Percentiles rank a stretch among this genome's conserved stretches.
These are phyloP conservation scores for Timema cristinae DNA, from an alignment of 2,888 invertebrate genomes.

Conservation along the genomic window DNA sequence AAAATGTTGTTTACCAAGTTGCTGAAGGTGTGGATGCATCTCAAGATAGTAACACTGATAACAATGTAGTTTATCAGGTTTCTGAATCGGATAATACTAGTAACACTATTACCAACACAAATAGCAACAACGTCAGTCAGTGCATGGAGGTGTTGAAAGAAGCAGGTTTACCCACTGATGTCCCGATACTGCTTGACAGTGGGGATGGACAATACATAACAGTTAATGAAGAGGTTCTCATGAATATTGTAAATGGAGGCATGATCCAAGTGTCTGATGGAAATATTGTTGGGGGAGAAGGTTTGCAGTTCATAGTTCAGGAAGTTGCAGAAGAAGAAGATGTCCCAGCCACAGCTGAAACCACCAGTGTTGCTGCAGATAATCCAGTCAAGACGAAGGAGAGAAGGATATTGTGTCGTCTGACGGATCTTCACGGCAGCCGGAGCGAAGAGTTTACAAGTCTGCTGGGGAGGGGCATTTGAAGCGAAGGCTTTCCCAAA, in stretches of 20 bases:
- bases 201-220: constrained; percentile 61
- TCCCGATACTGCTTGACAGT: constrained; percentile 59
- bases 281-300: constrained; percentile 25
- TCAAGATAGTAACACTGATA: constrained; percentile 16
- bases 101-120: neutral
- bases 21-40: constrained; percentile 20
- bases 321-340: constrained; percentile 19
- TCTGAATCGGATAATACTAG: constrained; percentile 17
- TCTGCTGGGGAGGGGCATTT: no score
- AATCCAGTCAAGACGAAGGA: neutral
- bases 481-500: no score
- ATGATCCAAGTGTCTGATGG: constrained; percentile 30
- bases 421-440: no score
- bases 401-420: no score
- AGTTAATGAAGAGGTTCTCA: constrained; percentile 59
- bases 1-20: constrained; percentile 26
- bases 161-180: constrained; percentile 45
- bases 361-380: neutral
- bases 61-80: constrained; percentile 27
- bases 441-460: no score
- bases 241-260: constrained; percentile 34
- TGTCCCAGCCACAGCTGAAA: neutral
- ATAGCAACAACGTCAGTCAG: constrained; percentile 26
- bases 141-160: constrained; percentile 38
- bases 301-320: constrained; percentile 27